A percentile compares a stretch with the other conserved stretches of the same genome.
phyloP scores from a whole-genome alignment of 2,797 vertebrate species.

The Cyprinodon diabolis region DNA sequence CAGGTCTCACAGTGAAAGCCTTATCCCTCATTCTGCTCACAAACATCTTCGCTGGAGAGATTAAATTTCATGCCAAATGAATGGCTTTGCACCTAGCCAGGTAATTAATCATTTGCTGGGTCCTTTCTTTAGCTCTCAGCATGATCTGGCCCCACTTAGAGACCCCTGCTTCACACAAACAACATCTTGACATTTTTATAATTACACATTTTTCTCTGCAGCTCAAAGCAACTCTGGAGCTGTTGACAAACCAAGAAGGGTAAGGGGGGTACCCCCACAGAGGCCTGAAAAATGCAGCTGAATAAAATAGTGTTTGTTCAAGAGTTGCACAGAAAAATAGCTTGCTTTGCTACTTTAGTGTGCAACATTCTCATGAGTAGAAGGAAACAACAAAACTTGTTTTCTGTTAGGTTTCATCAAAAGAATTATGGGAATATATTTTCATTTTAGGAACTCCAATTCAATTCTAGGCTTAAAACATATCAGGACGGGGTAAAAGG shows the following conservation, averaged over 20 bases:
- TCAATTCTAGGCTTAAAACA: too few relatives aligned
- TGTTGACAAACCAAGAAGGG: slow-evolving; percentile 46
- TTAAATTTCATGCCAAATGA: slow-evolving; percentile 55
- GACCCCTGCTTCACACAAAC: slow-evolving; percentile 53
- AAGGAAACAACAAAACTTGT: background rate
- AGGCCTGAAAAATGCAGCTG: slow-evolving; percentile 16
- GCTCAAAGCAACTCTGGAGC: slow-evolving; percentile 40
- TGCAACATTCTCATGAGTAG: background rate
- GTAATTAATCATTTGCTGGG: slow-evolving; percentile 68
- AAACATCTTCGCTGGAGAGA: slow-evolving; percentile 44
- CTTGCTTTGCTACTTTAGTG: background rate
- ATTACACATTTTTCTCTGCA: slow-evolving; percentile 55
- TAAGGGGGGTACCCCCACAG: background rate
- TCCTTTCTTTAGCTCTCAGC: slow-evolving; percentile 31
- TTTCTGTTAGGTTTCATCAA: background rate
- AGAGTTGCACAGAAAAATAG: background rate
- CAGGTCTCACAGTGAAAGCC: slow-evolving; percentile 29
- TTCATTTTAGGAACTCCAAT: too few relatives aligned
- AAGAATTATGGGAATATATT: background rate
- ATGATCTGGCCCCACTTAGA: slow-evolving; percentile 32
- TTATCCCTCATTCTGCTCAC: slow-evolving; percentile 47
- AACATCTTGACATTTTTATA: slow-evolving; percentile 67
- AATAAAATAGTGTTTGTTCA: background rate
- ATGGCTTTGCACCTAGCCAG: slow-evolving; percentile 34
- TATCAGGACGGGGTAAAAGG: background rate